phyloP scores from a whole-genome alignment of 1,140 invertebrate species.

The Lasioglossum baleicum region DNA sequence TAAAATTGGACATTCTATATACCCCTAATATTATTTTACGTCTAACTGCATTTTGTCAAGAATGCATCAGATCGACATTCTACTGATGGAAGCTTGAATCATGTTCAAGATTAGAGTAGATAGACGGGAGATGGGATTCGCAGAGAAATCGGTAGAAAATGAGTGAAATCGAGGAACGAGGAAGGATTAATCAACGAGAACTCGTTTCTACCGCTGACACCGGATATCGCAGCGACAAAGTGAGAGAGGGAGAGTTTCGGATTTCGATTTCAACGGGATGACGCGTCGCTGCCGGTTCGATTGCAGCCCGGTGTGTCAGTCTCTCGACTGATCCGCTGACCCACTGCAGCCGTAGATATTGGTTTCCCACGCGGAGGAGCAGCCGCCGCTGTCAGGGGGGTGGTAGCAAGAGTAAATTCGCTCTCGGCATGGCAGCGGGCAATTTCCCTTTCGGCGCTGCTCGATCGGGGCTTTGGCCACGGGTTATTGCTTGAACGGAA shows the following conservation, averaged over 20 bases:
- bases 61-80: too few species aligned
- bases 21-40: too few species aligned
- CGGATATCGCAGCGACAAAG: too few species aligned
- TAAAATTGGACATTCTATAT: too few species aligned
- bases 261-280: neutral
- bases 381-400: neutral
- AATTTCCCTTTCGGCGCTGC: conserved; percentile 15
- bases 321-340: conserved; percentile 44
- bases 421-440: neutral
- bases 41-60: too few species aligned
- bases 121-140: too few species aligned
- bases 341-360: conserved; percentile 45
- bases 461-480: neutral
- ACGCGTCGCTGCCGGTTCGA: neutral
- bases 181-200: neutral
- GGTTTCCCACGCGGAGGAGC: conserved; percentile 39
- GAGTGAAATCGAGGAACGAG: too few species aligned
- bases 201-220: too few species aligned
- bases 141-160: too few species aligned
- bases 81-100: too few species aligned
- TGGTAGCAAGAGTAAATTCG: conserved; percentile 45
- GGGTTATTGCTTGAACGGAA: conserved; percentile 52
- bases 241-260: neutral
- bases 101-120: too few species aligned
- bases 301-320: conserved; percentile 23